A percentile compares a stretch with the other conserved stretches of the same genome.
Conservation (phyloP, 2,888 invertebrate genomes). For the Vesta saturnalis region DNA sequence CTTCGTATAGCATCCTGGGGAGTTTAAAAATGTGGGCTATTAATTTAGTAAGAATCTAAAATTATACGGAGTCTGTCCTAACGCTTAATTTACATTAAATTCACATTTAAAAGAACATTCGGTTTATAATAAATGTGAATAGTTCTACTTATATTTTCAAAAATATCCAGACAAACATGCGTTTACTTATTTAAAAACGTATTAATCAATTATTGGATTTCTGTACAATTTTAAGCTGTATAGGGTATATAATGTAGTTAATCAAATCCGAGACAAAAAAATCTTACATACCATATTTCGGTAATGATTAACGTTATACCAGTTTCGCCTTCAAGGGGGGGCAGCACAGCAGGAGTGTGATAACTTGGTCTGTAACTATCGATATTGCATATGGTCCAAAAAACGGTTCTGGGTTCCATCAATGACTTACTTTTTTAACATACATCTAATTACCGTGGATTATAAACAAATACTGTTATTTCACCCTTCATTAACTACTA, state of each 20-base stretch:
- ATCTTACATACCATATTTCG: conserved; percentile 43
- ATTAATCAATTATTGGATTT: conserved; percentile 26
- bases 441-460: neutral
- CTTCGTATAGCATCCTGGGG: conserved; percentile 41
- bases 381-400: conserved; percentile 17
- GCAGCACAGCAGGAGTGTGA: conserved; percentile 42
- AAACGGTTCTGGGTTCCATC: neutral
- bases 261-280: conserved; percentile 31
- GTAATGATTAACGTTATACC: conserved; percentile 46
- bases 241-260: conserved; percentile 15
- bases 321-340: conserved; percentile 43
- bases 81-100: conserved; percentile 45
- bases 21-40: conserved; percentile 44
- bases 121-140: conserved; percentile 39
- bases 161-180: conserved; percentile 22
- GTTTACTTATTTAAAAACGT: conserved; percentile 23
- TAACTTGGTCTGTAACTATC: conserved; percentile 35
- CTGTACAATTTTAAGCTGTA: neutral
- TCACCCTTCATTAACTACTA: neutral
- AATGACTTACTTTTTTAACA: neutral
- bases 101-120: conserved; percentile 43
- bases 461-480: neutral
- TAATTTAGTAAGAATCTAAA: conserved; percentile 41
- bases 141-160: conserved; percentile 33
- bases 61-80: conserved; percentile 36